Conservation (phyloP, 1,140 invertebrate species). For the Aphidius ervi region DNA sequence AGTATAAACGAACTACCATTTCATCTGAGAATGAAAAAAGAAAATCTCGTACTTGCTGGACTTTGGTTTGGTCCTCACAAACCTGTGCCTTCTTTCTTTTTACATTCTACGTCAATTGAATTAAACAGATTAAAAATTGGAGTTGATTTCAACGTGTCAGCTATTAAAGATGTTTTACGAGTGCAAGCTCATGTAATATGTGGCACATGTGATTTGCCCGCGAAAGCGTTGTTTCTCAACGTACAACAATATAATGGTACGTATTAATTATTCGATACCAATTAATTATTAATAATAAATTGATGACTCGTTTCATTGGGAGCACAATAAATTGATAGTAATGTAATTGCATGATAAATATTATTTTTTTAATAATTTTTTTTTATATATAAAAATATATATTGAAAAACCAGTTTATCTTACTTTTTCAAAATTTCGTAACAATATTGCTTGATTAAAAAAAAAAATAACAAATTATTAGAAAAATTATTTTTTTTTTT, state of each 20-base stretch:
- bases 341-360: too few species aligned
- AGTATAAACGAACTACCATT: slow-evolving; percentile 22
- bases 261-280: too few species aligned
- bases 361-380: too few species aligned
- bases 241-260: slow-evolving; percentile 4
- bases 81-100: slow-evolving; percentile 4
- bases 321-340: too few species aligned
- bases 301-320: too few species aligned
- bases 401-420: too few species aligned
- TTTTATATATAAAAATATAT: too few species aligned
- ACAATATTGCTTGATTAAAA: too few species aligned
- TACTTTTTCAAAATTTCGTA: too few species aligned
- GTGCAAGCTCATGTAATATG: not conserved
- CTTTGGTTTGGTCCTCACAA: slow-evolving; percentile 16
- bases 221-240: slow-evolving; percentile 7
- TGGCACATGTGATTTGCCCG: slow-evolving; percentile 15
- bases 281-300: too few species aligned
- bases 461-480: too few species aligned
- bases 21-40: not conserved
- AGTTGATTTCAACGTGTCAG: not conserved
- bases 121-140: slow-evolving; percentile 1
- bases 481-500: too few species aligned
- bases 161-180: not conserved
- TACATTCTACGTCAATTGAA: not conserved
- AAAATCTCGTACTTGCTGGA: slow-evolving; percentile 7